Percentiles rank a stretch among this genome's conserved stretches.
phyloP scores from a whole-genome alignment of 2,113 vertebrate genomes.

The Thamnophis sirtalis region DNA sequence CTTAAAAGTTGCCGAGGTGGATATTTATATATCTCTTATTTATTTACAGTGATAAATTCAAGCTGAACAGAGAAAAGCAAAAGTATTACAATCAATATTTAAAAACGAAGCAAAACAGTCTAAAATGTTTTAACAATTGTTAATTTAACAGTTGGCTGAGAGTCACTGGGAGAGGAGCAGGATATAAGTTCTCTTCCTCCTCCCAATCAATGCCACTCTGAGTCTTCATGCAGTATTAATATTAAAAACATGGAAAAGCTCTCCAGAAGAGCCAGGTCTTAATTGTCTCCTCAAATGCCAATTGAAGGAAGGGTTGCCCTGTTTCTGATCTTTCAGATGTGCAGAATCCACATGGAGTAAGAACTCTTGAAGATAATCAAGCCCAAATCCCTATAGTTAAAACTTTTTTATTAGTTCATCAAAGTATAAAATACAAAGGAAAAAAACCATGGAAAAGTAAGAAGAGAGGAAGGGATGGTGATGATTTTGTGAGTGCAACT shows the following conservation, averaged over 20 bases:
- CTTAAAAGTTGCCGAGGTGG: background rate
- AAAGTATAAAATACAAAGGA: no score
- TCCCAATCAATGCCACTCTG: background rate
- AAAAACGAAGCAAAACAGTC: background rate
- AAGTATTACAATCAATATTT: background rate
- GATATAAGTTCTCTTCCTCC: background rate
- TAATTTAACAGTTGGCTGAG: background rate
- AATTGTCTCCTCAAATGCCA: background rate
- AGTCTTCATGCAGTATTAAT: background rate
- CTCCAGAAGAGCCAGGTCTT: background rate
- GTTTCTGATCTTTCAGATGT: background rate
- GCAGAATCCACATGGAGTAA: background rate
- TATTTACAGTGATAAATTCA: background rate
- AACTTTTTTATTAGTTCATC: no score
- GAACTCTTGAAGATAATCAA: background rate
- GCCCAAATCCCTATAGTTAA: background rate
- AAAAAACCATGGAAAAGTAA: no score
- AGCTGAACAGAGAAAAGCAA: background rate
- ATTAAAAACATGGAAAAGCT: background rate
- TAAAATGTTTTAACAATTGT: background rate
- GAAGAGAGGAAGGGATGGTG: no score
- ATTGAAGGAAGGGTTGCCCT: background rate
- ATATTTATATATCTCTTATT: background rate
- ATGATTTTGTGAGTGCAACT: no score
- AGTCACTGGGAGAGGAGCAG: background rate